phyloP scores from a whole-genome alignment of 1,140 invertebrate species.

The Caenorhabditis elegans region DNA sequence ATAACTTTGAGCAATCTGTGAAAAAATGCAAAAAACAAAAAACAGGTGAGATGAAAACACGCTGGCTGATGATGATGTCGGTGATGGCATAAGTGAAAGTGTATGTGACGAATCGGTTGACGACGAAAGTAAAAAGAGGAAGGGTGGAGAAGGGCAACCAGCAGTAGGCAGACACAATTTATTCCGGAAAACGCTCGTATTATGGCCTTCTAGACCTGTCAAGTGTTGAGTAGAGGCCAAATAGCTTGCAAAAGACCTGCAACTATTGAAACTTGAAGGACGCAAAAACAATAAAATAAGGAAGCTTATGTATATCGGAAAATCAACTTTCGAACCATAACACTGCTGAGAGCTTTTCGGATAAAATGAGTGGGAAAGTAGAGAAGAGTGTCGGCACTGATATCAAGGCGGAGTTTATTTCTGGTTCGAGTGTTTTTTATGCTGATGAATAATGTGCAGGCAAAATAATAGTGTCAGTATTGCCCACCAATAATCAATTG shows the following conservation, averaged over 20 bases:
- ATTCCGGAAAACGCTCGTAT: conserved; percentile 32
- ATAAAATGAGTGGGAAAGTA: too few relatives aligned
- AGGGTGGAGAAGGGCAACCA: background rate
- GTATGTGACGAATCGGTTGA: conserved; percentile 26
- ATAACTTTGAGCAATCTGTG: background rate
- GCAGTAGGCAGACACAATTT: conserved; percentile 26
- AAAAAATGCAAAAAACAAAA: background rate
- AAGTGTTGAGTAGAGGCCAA: conserved; percentile 5
- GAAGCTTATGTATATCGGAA: too few relatives aligned
- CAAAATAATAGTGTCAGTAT: background rate
- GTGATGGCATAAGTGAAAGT: conserved; percentile 26
- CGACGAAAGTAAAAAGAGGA: conserved; percentile 16
- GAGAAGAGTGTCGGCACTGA: too few relatives aligned
- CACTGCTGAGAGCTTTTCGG: too few relatives aligned
- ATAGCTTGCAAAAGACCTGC: conserved; percentile 13
- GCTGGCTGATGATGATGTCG: conserved; percentile 3
- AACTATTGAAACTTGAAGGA: background rate
- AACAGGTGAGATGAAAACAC: background rate
- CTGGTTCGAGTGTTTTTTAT: background rate
- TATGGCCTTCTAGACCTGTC: conserved; percentile 32
- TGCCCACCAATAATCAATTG: conserved; percentile 11
- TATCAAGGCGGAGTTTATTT: conserved; percentile 23
- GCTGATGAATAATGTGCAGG: background rate
- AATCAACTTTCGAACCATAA: too few relatives aligned
- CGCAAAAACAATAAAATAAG: background rate